Percentiles rank a stretch among this genome's conserved stretches.
Evolutionary conservation across 2,888 invertebrate species (phyloP).

Genomic region (Pollenia amentaria): DNA sequence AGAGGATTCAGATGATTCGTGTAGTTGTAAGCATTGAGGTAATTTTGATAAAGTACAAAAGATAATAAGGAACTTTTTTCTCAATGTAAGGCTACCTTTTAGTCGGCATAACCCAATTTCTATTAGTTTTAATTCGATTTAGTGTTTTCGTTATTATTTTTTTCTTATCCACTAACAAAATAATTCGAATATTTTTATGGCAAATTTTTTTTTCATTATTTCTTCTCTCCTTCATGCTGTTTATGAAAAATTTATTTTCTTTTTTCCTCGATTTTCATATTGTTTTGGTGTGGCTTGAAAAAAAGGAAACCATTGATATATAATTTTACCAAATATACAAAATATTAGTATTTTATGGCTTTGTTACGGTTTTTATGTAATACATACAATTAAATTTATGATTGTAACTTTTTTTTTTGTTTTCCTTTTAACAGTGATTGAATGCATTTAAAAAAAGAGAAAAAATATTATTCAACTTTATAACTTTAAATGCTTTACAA

Average conservation of each 20-base stretch:
- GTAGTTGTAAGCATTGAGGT: no score
- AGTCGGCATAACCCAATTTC: neutral
- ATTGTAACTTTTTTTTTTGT: neutral
- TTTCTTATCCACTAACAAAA: neutral
- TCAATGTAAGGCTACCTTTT: neutral
- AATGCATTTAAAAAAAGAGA: neutral
- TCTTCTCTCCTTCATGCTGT: neutral
- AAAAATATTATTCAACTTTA: neutral
- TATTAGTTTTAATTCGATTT: neutral
- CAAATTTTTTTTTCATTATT: neutral
- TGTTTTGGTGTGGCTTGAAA: neutral
- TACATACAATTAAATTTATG: slow-evolving; percentile 11
- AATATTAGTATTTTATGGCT: neutral
- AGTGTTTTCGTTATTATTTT: neutral
- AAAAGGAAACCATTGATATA: neutral
- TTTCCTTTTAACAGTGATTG: slow-evolving; percentile 38
- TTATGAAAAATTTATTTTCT: slow-evolving; percentile 42
- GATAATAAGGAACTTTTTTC: no score
- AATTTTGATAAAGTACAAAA: no score
- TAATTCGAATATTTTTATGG: neutral
- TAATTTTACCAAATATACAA: neutral
- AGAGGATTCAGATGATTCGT: no score
- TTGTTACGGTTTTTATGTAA: slow-evolving; percentile 31
- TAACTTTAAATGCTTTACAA: neutral
- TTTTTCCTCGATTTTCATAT: slow-evolving; percentile 9